Evolutionary conservation across 2,113 vertebrate species (phyloP), one percentile per base, ranked within the genome.

Genomic region (Dasyprocta punctata): DNA sequence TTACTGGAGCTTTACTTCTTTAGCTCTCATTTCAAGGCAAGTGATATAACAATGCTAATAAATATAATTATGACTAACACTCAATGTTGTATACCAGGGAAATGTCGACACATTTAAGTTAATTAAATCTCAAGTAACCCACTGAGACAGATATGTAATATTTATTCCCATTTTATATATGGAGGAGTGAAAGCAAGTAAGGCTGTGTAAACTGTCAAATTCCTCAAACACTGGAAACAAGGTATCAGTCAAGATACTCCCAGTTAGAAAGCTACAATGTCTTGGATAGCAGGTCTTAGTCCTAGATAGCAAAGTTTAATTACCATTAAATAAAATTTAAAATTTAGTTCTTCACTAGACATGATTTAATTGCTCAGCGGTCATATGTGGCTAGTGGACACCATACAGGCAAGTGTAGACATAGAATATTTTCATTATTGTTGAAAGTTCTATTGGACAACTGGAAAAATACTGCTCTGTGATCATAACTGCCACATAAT

Each of bases 51-150:
- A 71, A 75, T 52, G 63, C 84, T 49, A 82, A 81, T 38, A 81
- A 90, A 61, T 69, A 94, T 4, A 33, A 65, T 60, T 80, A 93
- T 90, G 73, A 75, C 71, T 47, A 95, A 93, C 6, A 69, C 30
- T 36, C 60, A 60, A 67, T 56, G 54, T 24, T 13, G 14, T 54
- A 47, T 41, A n/a, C 1, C 33, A 80, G 33, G 30, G 63, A 54
- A 94, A 14, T 60, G 88, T 49, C 41, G 89, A 63, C 61, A 30
- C 11, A 30, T 30, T 67, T 65, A 67, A 80, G 75, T 60, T 28
- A 90, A 41, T 77, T 69, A 89, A 92, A 71, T 19, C 65, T n/a
- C 65, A 96, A 92, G 82, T 84, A 88, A 91, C 33, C n/a, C 60
- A 88, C 0, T 85, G 33, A 95, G 20, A 69, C 49, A 77, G 19